These are phyloP conservation scores for Ibycter americanus DNA, from an alignment of 2,797 vertebrate genomes.

Conservation along the genomic window DNA sequence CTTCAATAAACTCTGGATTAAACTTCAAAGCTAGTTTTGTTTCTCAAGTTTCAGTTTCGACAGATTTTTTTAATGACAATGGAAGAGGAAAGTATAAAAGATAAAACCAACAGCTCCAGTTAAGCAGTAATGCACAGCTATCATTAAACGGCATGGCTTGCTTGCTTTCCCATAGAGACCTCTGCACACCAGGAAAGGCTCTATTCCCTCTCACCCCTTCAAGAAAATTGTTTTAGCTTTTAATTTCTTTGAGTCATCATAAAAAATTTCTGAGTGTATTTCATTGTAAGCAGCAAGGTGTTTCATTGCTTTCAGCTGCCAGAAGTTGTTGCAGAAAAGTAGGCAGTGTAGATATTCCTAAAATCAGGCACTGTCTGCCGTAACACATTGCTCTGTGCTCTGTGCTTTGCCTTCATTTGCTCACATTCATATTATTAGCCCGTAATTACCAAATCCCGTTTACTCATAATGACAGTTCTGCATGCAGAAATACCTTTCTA, in stretches of 20 bases:
- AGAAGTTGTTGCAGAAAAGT: background rate
- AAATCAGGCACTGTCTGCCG: background rate
- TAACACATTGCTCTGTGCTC: background rate
- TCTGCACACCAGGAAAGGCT: background rate
- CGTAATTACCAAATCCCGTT: background rate
- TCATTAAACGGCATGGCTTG: background rate
- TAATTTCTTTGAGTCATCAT: background rate
- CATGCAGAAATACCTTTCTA: background rate
- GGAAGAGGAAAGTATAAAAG: background rate
- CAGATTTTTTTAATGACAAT: background rate
- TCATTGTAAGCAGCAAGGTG: background rate
- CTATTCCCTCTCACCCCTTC: background rate
- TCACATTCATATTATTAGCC: background rate
- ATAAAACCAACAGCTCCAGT: background rate
- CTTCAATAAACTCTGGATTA: background rate
- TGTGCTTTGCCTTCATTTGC: background rate
- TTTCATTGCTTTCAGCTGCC: background rate
- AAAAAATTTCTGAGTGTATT: background rate
- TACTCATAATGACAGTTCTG: background rate
- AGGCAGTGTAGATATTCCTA: background rate
- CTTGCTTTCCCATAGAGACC: background rate
- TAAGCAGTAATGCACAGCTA: background rate
- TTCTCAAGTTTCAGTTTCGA: background rate
- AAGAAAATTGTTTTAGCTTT: background rate
- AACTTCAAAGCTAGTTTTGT: background rate